phyloP scores from a whole-genome alignment of 2,888 invertebrate species.

The Cepaea hortensis region DNA sequence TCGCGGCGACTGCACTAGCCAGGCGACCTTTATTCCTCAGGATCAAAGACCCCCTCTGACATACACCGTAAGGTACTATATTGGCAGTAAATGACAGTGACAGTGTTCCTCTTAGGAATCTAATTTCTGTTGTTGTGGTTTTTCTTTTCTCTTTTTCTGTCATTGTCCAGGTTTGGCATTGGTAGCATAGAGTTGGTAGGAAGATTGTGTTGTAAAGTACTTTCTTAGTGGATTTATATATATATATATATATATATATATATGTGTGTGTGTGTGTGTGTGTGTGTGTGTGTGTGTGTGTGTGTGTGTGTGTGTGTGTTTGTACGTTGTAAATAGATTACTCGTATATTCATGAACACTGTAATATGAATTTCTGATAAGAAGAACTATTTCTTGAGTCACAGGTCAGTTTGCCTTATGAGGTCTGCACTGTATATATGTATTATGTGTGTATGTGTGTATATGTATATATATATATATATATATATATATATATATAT shows the following conservation, averaged over 20 bases:
- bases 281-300: background rate
- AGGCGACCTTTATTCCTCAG: background rate
- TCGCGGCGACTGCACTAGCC: too few relatives aligned
- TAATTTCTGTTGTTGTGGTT: too few relatives aligned
- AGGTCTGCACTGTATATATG: background rate
- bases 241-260: background rate
- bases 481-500: background rate
- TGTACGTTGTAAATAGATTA: background rate
- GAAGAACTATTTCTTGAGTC: too few relatives aligned
- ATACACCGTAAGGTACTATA: background rate
- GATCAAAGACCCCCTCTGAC: background rate
- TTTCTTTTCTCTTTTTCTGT: too few relatives aligned
- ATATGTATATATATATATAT: background rate
- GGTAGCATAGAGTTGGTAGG: too few relatives aligned
- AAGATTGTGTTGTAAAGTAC: too few relatives aligned
- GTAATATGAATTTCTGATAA: background rate
- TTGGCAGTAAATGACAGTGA: too few relatives aligned
- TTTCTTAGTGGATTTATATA: background rate
- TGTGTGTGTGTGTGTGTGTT: background rate
- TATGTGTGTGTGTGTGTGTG: background rate
- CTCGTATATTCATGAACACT: background rate
- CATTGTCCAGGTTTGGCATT: too few relatives aligned
- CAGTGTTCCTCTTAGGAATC: too few relatives aligned
- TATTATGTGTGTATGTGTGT: background rate
- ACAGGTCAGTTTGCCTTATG: too few relatives aligned